Conservation (phyloP, 2,113 vertebrate species). For the Ictidomys tridecemlineatus region DNA sequence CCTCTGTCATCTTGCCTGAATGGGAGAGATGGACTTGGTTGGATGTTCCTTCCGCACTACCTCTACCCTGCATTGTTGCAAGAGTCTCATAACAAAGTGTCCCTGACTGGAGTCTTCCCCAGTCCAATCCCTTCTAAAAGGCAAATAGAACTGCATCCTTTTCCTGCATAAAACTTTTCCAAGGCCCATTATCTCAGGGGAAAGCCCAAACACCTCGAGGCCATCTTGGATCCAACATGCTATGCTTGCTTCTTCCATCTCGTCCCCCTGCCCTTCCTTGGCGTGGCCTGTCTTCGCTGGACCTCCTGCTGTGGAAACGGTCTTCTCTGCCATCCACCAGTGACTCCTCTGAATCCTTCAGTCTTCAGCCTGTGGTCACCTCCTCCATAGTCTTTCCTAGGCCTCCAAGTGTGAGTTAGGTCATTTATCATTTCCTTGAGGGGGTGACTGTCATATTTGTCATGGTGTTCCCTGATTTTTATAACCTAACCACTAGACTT, state of each 20-base stretch:
- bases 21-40: background rate
- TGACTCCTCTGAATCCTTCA: background rate
- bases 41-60: background rate
- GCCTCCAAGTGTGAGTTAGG: too few species aligned
- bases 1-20: background rate
- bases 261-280: background rate
- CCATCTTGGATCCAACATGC: too few species aligned
- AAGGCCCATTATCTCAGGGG: accelerated
- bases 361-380: background rate
- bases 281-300: background rate
- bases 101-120: background rate
- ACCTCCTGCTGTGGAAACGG: background rate
- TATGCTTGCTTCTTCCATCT: background rate
- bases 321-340: background rate
- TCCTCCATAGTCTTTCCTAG: background rate
- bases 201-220: background rate
- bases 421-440: background rate
- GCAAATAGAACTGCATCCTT: background rate
- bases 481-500: background rate
- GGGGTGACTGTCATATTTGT: background rate
- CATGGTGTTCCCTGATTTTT: background rate
- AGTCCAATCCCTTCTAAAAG: background rate
- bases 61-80: background rate
- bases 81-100: background rate
- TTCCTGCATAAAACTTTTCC: background rate